phyloP scores from a whole-genome alignment of 2,113 vertebrate species.

The Lagopus muta region DNA sequence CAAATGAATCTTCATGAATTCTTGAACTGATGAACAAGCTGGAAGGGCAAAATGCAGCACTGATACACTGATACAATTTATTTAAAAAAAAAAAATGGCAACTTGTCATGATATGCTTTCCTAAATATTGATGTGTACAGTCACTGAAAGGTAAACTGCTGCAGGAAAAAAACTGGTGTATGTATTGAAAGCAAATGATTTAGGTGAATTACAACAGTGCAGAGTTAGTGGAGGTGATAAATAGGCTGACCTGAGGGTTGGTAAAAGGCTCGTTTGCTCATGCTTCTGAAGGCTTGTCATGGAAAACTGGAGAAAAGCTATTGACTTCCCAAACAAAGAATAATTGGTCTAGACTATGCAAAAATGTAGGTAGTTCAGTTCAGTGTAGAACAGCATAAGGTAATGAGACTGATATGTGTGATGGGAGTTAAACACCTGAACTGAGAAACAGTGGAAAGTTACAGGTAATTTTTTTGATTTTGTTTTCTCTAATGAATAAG shows the following conservation, averaged over 20 bases:
- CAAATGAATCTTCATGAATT: background rate
- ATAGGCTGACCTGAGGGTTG: background rate
- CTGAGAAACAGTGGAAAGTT: background rate
- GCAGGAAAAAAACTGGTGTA: slow-evolving; percentile 27
- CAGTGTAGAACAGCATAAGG: background rate
- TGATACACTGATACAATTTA: background rate
- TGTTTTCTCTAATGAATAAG: background rate
- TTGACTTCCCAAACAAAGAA: background rate
- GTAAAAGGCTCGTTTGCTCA: background rate
- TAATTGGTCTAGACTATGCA: background rate
- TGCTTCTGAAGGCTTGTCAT: background rate
- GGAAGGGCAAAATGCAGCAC: background rate
- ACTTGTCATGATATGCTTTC: background rate
- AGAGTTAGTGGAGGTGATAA: background rate
- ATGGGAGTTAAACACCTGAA: background rate
- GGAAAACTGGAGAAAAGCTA: background rate
- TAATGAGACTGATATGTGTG: background rate
- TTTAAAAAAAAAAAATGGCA: slow-evolving; percentile 1
- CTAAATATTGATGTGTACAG: slow-evolving; percentile 1
- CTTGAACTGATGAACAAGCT: background rate
- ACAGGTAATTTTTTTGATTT: background rate
- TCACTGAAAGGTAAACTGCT: slow-evolving; percentile 29
- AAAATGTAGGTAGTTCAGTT: background rate
- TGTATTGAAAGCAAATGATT: slow-evolving; percentile 18
- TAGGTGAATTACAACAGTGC: slow-evolving; percentile 11